A percentile compares a stretch with the other conserved stretches of the same genome.
Conservation (phyloP, 2,113 vertebrate species). For the Anas platyrhynchos region DNA sequence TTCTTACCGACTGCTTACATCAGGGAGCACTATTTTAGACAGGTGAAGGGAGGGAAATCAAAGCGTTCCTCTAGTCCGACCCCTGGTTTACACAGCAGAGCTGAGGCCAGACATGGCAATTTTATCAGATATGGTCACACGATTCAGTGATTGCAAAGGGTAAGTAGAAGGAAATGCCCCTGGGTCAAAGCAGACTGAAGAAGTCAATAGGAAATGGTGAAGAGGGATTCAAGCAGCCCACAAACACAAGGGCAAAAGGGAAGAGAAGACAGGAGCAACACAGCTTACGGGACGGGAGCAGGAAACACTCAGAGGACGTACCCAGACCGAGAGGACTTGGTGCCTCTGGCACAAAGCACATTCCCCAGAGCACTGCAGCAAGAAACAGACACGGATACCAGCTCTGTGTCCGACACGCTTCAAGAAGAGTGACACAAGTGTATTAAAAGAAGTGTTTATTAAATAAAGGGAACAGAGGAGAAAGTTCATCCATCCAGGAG, state of each 20-base stretch:
- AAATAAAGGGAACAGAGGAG: not conserved
- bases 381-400: rapidly evolving
- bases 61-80: rapidly evolving
- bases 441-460: constrained; percentile 21
- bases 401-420: not conserved
- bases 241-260: rapidly evolving
- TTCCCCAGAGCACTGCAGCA: rapidly evolving
- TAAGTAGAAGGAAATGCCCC: not conserved
- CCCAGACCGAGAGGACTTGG: rapidly evolving
- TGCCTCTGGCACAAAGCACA: not conserved
- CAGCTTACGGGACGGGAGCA: rapidly evolving
- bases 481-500: not conserved
- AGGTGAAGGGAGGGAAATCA: rapidly evolving
- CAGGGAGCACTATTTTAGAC: rapidly evolving
- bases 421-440: not conserved
- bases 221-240: not conserved
- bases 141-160: not conserved
- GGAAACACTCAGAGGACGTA: not conserved
- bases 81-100: not conserved
- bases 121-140: rapidly evolving
- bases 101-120: rapidly evolving
- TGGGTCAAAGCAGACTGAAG: rapidly evolving
- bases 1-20: rapidly evolving
- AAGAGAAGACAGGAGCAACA: not conserved
- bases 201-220: rapidly evolving